Percentiles rank a stretch among this genome's conserved stretches.
phyloP scores from a whole-genome alignment of 2,797 vertebrate genomes.

The Antennarius maculatus region DNA sequence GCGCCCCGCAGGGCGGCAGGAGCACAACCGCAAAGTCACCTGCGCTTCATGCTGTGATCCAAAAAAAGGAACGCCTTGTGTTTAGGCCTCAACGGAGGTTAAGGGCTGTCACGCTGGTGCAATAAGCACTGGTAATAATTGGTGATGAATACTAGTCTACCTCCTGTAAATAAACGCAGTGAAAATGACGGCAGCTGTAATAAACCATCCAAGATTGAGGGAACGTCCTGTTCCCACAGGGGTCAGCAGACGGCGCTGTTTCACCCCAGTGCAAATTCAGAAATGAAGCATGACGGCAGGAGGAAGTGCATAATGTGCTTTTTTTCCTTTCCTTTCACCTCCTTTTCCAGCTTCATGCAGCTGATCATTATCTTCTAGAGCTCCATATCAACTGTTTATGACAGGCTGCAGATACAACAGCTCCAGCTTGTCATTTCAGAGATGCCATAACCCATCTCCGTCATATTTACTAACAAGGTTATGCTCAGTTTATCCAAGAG shows the following conservation, averaged over 20 bases:
- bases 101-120: background rate
- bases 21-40: constrained; percentile 51
- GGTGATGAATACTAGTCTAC: constrained; percentile 10
- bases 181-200: constrained; percentile 44
- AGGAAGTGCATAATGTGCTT: constrained; percentile 22
- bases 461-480: constrained; percentile 33
- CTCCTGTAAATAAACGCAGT: constrained; percentile 16
- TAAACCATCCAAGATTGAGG: constrained; percentile 31
- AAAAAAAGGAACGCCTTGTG: constrained; percentile 8
- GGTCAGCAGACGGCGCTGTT: constrained; percentile 71
- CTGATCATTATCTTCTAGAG: constrained; percentile 1
- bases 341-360: constrained; percentile 14
- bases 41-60: constrained; percentile 15
- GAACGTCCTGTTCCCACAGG: constrained; percentile 43
- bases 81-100: background rate
- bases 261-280: constrained; percentile 1
- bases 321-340: constrained; percentile 1
- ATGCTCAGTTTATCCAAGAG: constrained; percentile 43
- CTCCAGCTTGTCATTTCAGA: constrained; percentile 34
- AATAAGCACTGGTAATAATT: background rate
- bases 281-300: constrained; percentile 9
- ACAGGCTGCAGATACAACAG: constrained; percentile 36
- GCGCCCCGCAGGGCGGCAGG: constrained; percentile 62
- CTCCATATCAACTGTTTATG: constrained; percentile 30
- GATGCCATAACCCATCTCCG: constrained; percentile 22